Evolutionary conservation across 2,113 vertebrate genomes (phyloP).

Genomic region (Mesembrinibis cayennensis): DNA sequence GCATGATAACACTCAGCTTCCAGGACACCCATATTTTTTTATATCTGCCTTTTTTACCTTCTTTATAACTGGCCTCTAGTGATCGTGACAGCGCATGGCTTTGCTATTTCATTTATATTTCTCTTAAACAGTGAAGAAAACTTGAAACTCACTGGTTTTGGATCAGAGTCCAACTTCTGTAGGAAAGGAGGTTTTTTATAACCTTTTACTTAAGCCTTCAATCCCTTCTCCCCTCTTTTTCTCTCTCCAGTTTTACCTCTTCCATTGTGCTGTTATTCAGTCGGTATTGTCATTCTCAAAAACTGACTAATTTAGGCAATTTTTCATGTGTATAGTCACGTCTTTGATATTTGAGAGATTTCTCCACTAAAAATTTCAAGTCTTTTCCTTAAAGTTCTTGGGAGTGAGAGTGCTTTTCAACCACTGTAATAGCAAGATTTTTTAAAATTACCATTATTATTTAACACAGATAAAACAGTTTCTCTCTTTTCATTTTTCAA

Average conservation of each 20-base stretch:
- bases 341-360: neutral
- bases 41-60: neutral
- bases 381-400: neutral
- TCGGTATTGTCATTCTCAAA: neutral
- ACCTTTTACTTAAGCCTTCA: neutral
- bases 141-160: neutral
- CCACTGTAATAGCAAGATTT: neutral
- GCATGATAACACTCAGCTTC: accelerated
- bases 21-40: neutral
- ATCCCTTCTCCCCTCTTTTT: neutral
- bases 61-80: neutral
- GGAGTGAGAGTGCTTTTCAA: neutral
- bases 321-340: neutral
- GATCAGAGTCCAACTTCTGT: neutral
- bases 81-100: neutral
- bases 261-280: neutral
- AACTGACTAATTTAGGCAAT: neutral
- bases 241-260: neutral
- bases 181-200: neutral
- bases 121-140: neutral
- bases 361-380: neutral
- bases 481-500: neutral
- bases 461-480: neutral
- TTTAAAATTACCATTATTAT: neutral
- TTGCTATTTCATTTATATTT: neutral